phyloP scores from a whole-genome alignment of 1,140 invertebrate species.

The Sinella curviseta region DNA sequence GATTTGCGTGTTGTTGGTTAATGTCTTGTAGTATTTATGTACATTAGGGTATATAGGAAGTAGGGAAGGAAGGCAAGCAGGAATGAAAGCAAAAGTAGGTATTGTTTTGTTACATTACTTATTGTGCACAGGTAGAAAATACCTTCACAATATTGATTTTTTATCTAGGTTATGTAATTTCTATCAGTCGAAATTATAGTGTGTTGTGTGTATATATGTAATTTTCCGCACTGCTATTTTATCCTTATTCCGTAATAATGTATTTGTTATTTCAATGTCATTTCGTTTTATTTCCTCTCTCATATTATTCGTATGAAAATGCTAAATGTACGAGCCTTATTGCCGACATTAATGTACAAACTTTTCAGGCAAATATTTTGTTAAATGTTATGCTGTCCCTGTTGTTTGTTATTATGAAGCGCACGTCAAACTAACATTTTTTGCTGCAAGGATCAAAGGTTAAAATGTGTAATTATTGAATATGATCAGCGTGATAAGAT shows the following conservation, averaged over 20 bases:
- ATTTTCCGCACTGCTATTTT: too few relatives aligned
- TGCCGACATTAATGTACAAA: too few relatives aligned
- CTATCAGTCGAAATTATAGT: too few relatives aligned
- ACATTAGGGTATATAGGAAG: neutral
- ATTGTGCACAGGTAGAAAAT: neutral
- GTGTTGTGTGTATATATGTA: too few relatives aligned
- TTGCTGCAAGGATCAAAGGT: neutral
- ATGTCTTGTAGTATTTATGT: neutral
- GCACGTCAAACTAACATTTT: neutral
- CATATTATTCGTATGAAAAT: too few relatives aligned
- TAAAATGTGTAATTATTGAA: neutral
- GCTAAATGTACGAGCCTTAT: too few relatives aligned
- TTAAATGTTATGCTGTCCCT: neutral
- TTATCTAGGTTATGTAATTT: neutral
- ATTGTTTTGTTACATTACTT: neutral
- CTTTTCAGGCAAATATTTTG: neutral
- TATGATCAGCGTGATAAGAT: too few relatives aligned
- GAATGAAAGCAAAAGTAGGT: neutral
- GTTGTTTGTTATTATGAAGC: neutral
- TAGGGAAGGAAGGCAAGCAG: slow-evolving; percentile 15
- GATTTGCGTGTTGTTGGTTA: too few relatives aligned
- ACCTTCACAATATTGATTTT: neutral
- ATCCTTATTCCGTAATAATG: too few relatives aligned
- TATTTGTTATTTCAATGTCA: neutral
- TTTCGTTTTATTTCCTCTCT: neutral